Base-by-base conservation (phyloP, 2,888 invertebrate genomes). In the Diogma glabrata region DNA sequence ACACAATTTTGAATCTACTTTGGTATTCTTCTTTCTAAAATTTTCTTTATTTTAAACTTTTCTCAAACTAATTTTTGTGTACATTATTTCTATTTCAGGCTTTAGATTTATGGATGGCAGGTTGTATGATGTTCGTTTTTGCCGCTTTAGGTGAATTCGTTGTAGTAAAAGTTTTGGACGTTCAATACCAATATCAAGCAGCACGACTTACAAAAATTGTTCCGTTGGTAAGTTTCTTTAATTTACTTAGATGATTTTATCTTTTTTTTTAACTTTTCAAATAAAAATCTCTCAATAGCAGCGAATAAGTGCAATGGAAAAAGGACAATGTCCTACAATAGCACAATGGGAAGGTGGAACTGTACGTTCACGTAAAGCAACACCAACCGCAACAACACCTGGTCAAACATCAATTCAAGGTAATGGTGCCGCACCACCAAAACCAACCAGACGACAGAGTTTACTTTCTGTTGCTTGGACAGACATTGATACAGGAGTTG, bases 31-130 rank as follows among this genome's bases (percentile, higher is more conserved):
- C n/a, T n/a, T n/a, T n/a, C n/a, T n/a, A n/a, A n/a, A n/a, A n/a
- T n/a, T n/a, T n/a, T n/a, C n/a, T n/a, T n/a, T n/a, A n/a, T n/a
- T n/a, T n/a, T n/a, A n/a, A n/a, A n/a, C n/a, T n/a, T n/a, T n/a
- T n/a, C n/a, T n/a, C n/a, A n/a, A n/a, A n/a, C n/a, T n/a, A n/a
- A n/a, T n/a, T n/a, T n/a, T n/a, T n/a, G n/a, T n/a, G n/a, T n/a
- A n/a, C n/a, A n/a, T n/a, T n/a, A n/a, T n/a, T n/a, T n/a, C n/a
- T n/a, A n/a, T n/a, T n/a, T n/a, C 64, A 87, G 87, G 87, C 87
- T 2, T 68, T 88, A 36, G 88, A 88, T 65, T 72, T 88, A 9
- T 89, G 89, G 89, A 88, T 89, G 87, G 87, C 88, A 4, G 86
- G 85, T 5, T 89, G 89, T 61, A 88, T 89, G 86, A 77, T 87